A percentile compares a stretch with the other conserved stretches of the same genome.
Evolutionary conservation across 2,888 invertebrate species (phyloP).

Genomic region (Lutraria lutraria): DNA sequence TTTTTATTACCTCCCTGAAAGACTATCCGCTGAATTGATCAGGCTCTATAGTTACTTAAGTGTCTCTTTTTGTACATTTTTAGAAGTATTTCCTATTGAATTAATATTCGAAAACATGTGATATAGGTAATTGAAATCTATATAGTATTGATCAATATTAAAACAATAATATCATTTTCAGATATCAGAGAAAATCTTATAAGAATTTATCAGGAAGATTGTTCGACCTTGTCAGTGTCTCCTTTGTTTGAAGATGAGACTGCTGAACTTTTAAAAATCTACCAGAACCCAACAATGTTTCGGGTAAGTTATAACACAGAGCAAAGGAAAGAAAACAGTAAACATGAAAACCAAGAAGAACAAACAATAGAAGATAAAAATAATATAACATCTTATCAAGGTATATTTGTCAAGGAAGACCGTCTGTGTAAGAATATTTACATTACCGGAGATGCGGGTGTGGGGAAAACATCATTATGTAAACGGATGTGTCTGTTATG

Average conservation of each 20-base stretch:
- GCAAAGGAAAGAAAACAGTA: not conserved
- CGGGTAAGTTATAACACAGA: not conserved
- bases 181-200: not conserved
- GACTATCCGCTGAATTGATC: not conserved
- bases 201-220: not conserved
- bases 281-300: not conserved
- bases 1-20: not conserved
- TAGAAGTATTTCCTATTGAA: not conserved
- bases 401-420: not conserved
- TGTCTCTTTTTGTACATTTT: not conserved
- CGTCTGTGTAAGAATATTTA: not conserved
- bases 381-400: not conserved
- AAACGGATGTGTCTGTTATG: constrained; percentile 5
- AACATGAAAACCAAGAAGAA: not conserved
- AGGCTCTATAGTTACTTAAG: not conserved
- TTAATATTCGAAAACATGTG: not conserved
- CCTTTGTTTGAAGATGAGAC: not conserved
- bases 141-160: not conserved
- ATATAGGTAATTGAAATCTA: not conserved
- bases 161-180: not conserved
- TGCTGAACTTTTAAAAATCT: not conserved
- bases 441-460: not conserved
- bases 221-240: not conserved
- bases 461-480: not conserved
- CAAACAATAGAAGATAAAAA: not conserved